Base-by-base conservation (phyloP, 2,113 vertebrate species). In the rabbit (Oryctolagus cuniculus) region DNA sequence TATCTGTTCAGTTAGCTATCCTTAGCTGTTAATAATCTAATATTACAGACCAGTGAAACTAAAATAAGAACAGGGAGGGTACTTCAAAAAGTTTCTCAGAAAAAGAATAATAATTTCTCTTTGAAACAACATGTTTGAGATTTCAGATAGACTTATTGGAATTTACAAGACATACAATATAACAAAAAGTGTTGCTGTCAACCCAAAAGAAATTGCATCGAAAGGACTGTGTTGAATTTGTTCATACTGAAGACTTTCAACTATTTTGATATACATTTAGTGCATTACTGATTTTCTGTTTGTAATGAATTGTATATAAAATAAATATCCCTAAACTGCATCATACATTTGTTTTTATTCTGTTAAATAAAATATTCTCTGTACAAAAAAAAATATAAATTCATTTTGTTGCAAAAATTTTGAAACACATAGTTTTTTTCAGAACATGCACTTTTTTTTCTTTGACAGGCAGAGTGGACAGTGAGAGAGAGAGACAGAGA, bases 111-210 rank as follows among this genome's bases (percentile, higher is more conserved):
- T 99, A 96, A 99, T 99, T 98, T 99, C 99, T 38, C 98, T 99
- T 98, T 98, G 99, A 93, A 99, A 99, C 98, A 99, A 99, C 98
- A 99, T 99, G 99, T 99, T 99, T 89, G 99, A 99, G 97, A 99
- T 99, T 3, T 99, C 99, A 0, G 99, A 99, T 89, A 98, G 99
- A 61, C 98, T 99, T 55, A 99, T 99, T 55, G 99, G 99, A 73
- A 99, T 99, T 96, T 99, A 99, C 92, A 99, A 99, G 97, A 99
- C 99, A 0, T 98, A 99, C 95, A 99, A 99, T 95, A 99, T 98
- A 97, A 99, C 99, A 0, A 99, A 99, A 97, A 99, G 98, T 0
- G 99, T 99, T 95, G 99, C 98, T 10, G 99, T 98, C 91, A 99
- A 99, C 97, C 99, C 99, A 64, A 99, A 99, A 97, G 94, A 98